These are phyloP conservation scores for Premnoplex brunnescens DNA, from an alignment of 2,797 vertebrate species.

Conservation along the genomic window DNA sequence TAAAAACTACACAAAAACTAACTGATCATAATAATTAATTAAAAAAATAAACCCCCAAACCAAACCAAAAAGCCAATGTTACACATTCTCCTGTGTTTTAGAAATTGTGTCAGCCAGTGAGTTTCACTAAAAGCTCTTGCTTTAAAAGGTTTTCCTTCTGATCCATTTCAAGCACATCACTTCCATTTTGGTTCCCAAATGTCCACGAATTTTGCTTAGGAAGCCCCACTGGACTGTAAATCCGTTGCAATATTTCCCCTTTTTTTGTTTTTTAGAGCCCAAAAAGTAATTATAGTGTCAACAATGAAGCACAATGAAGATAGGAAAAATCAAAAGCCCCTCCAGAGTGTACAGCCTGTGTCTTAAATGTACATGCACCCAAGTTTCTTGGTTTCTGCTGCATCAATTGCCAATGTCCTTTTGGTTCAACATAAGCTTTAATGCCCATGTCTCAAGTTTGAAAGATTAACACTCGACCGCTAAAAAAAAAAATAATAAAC, in stretches of 20 bases:
- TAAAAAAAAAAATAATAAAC: background rate
- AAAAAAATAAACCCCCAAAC: background rate
- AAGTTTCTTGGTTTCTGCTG: constrained; percentile 55
- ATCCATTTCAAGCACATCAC: background rate
- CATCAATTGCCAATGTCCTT: constrained; percentile 58
- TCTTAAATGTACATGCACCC: constrained; percentile 58
- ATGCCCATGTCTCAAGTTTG: constrained; percentile 53
- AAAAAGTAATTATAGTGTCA: background rate
- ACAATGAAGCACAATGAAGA: constrained; percentile 58
- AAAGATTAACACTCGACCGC: constrained; percentile 48
- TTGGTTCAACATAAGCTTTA: constrained; percentile 66
- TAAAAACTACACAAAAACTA: constrained; percentile 84
- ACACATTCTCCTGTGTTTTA: constrained; percentile 70
- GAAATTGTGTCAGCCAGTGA: constrained; percentile 64
- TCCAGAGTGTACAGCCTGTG: constrained; percentile 28
- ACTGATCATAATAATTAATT: constrained; percentile 76
- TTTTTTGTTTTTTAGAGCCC: background rate
- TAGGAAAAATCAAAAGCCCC: constrained; percentile 46
- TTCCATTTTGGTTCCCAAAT: constrained; percentile 13
- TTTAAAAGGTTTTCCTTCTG: constrained; percentile 5
- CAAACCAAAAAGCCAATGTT: constrained; percentile 34
- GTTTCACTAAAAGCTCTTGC: constrained; percentile 36
- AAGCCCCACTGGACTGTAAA: constrained; percentile 10
- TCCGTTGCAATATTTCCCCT: background rate
- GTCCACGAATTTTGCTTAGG: background rate